These are phyloP conservation scores for Synanthedon andrenaeformis DNA, from an alignment of 2,888 invertebrate genomes.

Conservation along the genomic window DNA sequence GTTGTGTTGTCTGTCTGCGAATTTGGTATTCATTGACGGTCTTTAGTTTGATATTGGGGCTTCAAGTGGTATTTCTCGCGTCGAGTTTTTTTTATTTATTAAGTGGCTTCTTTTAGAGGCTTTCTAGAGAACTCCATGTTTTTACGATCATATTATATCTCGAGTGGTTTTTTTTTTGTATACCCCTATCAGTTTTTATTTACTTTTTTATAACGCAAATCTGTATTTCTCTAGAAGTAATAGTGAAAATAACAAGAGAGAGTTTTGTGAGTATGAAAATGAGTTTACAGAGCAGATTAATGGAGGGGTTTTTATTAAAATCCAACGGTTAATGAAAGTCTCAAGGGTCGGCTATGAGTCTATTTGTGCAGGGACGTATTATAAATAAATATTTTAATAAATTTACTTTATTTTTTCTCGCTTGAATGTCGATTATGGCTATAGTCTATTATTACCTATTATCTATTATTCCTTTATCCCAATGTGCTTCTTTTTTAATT, in stretches of 20 bases:
- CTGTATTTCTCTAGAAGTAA: too few relatives aligned
- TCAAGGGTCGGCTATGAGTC: conserved; percentile 27
- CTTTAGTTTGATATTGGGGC: conserved; percentile 54
- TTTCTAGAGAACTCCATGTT: neutral
- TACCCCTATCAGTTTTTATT: neutral
- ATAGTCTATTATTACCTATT: too few relatives aligned
- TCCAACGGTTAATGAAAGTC: conserved; percentile 35
- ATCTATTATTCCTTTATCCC: too few relatives aligned
- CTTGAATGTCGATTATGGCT: too few relatives aligned
- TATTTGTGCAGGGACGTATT: conserved; percentile 21
- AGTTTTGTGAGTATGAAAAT: conserved; percentile 27
- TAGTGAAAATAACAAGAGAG: neutral
- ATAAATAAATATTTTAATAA: neutral
- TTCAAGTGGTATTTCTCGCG: conserved; percentile 10
- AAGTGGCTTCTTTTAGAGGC: neutral
- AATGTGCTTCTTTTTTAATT: too few relatives aligned
- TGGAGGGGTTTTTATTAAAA: conserved; percentile 52
- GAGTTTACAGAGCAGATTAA: conserved; percentile 48
- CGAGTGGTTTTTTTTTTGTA: neutral
- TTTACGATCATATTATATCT: neutral
- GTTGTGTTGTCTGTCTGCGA: conserved; percentile 44
- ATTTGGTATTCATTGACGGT: conserved; percentile 61
- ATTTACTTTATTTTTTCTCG: too few relatives aligned
- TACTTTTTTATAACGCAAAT: too few relatives aligned
- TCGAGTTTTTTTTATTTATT: neutral